Base-by-base conservation (phyloP, 2,113 vertebrate genomes). In the Ciconia maguari region DNA sequence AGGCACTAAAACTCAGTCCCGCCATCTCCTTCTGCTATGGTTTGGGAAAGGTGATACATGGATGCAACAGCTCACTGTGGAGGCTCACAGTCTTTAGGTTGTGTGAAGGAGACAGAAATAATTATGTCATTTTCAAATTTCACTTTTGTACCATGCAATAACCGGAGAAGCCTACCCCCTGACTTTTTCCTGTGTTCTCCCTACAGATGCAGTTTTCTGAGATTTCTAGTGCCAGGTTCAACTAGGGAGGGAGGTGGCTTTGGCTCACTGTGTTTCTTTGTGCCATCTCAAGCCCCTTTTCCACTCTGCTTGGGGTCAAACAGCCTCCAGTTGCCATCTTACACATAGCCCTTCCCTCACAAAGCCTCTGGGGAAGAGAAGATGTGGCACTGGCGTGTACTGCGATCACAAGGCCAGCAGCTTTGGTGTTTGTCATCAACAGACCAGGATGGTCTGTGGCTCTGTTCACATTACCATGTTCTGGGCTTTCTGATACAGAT, bases 351-450 rank as follows among this genome's bases (percentile, higher is more conserved):
- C 25, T 66, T 78, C 38, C 51, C 44, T 83, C 85, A 30, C 29
- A 65, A 62, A 72, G 38, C 34, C 44, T 60, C 51, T 41, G 18
- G 15, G 8, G 26, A 6, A 41, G 26, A 55, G 26, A 41, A 26
- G 41, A 34, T 0, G 3, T 44, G 20, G 48, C 68, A 80, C 11
- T 30, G 36, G 20, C 3, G 0, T 7, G 16, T 38, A 15, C 38
- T 11, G 11, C 0, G 2, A 6, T 21, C 62, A 64, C 48, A 49
- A 82, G 36, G 48, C 52, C 38, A 22, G 24, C 6, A 3, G 30
- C n/a, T 26, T 12, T 2, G 8, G 20, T 42, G 48, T 55, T 62
- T 34, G 55, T 24, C 55, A n/a, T 25, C 29, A 81, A 48, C 38
- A 54, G 29, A 30, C 7, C 7, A 0, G 54, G 36, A 66, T 0